phyloP scores from a whole-genome alignment of 1,140 invertebrate species.

The Zaprionus nigranus region DNA sequence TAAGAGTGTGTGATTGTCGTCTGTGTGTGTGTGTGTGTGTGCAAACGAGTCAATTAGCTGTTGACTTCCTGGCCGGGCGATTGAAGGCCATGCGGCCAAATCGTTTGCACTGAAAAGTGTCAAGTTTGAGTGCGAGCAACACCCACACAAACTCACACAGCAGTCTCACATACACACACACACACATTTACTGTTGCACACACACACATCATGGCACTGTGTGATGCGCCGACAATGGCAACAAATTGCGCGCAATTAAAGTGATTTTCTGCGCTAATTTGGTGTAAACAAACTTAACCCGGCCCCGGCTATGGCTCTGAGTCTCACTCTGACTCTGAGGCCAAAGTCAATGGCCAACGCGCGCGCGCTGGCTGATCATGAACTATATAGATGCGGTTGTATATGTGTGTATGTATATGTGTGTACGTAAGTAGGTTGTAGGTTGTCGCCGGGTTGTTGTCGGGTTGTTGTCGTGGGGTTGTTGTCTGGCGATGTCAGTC shows the following conservation, averaged over 20 bases:
- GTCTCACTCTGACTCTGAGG: slow-evolving; percentile 15
- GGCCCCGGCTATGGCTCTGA: background rate
- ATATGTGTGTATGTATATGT: background rate
- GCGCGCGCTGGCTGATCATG: background rate
- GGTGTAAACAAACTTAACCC: slow-evolving; percentile 54
- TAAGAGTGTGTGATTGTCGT: background rate
- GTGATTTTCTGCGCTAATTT: slow-evolving; percentile 78
- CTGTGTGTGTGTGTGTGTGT: slow-evolving; percentile 2
- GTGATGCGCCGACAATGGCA: slow-evolving; percentile 25
- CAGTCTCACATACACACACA: background rate
- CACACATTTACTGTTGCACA: background rate
- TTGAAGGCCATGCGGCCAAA: slow-evolving; percentile 36
- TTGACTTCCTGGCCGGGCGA: slow-evolving; percentile 29
- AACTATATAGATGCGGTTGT: background rate
- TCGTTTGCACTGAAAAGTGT: slow-evolving; percentile 22
- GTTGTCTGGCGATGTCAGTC: slow-evolving; percentile 56
- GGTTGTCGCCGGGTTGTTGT: slow-evolving; percentile 33
- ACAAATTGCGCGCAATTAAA: slow-evolving; percentile 63
- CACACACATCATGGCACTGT: background rate
- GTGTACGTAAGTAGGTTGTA: slow-evolving; percentile 8
- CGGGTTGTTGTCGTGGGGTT: slow-evolving; percentile 28
- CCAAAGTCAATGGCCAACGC: slow-evolving; percentile 46
- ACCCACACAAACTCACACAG: slow-evolving; percentile 15
- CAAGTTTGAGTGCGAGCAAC: slow-evolving; percentile 34
- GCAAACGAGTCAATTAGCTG: slow-evolving; percentile 29